Percentiles rank a stretch among this genome's conserved stretches.
Evolutionary conservation across 1,140 invertebrate genomes (phyloP).

Genomic region (Cardiocondyla obscurior): DNA sequence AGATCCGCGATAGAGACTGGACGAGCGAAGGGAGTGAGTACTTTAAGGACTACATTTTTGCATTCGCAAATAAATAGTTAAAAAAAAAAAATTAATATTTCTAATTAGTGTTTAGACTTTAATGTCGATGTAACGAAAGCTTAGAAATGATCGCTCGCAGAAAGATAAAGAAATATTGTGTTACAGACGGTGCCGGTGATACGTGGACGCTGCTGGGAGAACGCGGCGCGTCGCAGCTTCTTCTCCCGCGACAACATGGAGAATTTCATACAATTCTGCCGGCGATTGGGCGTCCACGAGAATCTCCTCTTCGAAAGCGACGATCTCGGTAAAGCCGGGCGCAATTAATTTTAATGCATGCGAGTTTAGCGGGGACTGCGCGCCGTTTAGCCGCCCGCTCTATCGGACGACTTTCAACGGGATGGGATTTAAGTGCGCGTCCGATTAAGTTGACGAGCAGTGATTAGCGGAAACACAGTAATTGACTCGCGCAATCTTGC

Average conservation of each 20-base stretch:
- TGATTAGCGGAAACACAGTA: conserved; percentile 42
- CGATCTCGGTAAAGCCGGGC: conserved; percentile 88
- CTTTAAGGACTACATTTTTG: neutral
- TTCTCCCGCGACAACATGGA: conserved; percentile 96
- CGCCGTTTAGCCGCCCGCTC: neutral
- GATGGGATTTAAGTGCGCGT: conserved; percentile 16
- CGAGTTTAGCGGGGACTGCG: neutral
- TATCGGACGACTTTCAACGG: conserved; percentile 41
- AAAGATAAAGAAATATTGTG: conserved; percentile 10
- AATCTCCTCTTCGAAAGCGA: conserved; percentile 97
- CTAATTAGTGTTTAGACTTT: no score
- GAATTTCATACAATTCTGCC: conserved; percentile 96
- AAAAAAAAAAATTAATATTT: no score
- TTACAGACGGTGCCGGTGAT: conserved; percentile 87
- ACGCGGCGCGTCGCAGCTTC: conserved; percentile 92
- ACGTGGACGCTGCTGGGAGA: conserved; percentile 90
- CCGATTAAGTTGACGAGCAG: conserved; percentile 19
- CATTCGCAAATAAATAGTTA: neutral
- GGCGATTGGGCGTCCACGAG: conserved; percentile 93
- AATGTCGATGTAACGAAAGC: neutral
- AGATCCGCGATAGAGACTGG: conserved; percentile 86
- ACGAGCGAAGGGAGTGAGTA: conserved; percentile 86
- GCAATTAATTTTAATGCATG: conserved; percentile 51
- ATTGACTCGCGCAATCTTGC: conserved; percentile 31
- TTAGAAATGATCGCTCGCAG: neutral